phyloP scores from a whole-genome alignment of 2,113 vertebrate species.

The Gorilla gorilla region DNA sequence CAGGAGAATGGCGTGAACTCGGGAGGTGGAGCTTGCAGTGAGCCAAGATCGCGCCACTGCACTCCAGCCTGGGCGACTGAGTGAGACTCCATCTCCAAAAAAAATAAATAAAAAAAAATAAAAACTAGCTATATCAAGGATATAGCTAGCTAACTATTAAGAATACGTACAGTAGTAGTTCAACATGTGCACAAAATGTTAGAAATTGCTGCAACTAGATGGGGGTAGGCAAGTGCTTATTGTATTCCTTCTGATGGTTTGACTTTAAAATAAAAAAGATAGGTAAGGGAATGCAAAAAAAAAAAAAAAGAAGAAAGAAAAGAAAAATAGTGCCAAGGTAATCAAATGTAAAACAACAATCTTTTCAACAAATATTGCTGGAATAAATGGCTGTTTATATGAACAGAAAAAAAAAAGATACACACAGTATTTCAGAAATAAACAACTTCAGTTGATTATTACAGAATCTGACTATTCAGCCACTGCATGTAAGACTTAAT shows the following conservation, averaged over 20 bases:
- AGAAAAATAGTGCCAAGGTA: too few species aligned
- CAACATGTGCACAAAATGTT: not conserved
- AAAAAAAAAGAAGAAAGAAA: too few species aligned
- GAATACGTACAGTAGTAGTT: not conserved
- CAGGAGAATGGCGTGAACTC: too few species aligned
- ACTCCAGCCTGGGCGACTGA: too few species aligned
- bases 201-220: not conserved
- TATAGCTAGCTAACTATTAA: not conserved
- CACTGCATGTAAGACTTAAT: not conserved
- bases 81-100: too few species aligned
- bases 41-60: too few species aligned
- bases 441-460: not conserved
- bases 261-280: not conserved
- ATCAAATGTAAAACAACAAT: too few species aligned
- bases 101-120: not conserved
- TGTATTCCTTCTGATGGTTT: not conserved
- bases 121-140: not conserved
- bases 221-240: not conserved
- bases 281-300: not conserved
- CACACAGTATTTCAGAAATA: not conserved
- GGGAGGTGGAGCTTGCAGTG: too few species aligned
- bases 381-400: too few species aligned
- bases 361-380: too few species aligned
- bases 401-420: too few species aligned
- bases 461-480: not conserved